Evolutionary conservation across 2,888 invertebrate genomes (phyloP), one percentile per base, ranked within the genome.

Genomic region (Lepidocyrtinus sp.): DNA sequence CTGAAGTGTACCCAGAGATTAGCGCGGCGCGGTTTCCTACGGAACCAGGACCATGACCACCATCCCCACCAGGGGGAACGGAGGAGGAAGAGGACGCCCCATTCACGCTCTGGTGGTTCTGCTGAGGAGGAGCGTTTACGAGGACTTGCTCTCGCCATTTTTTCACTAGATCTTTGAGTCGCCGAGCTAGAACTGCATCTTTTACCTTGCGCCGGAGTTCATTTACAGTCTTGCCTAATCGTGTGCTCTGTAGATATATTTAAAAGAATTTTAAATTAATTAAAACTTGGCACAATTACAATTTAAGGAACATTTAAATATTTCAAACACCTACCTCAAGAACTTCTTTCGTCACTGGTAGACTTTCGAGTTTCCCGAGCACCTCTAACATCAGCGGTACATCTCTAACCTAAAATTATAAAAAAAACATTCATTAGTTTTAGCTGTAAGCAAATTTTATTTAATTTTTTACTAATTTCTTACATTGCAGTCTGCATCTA

Each of bases 401-500:
- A 92, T 97, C 95, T 92, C 96, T 93, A 92, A 97, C 97, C 97
- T 97, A 90, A 71, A 81, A 81, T 2, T 50, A 46, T 67, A 46
- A 45, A 70, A 81, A 75, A 61, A 36, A 36, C n/a, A n/a, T 7
- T 19, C 64, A 27, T 21, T 55, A 1, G 45, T 15, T 27, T n/a
- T 27, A 55, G n/a, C n/a, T n/a, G n/a, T n/a, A n/a, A n/a, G n/a
- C n/a, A n/a, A n/a, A n/a, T n/a, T n/a, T n/a, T n/a, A n/a, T n/a
- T n/a, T n/a, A n/a, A n/a, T n/a, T n/a, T n/a, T n/a, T n/a, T n/a
- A 36, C 5, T 36, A 7, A 12, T 5, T 87, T 92, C 96, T 96
- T 95, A 97, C 97, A 96, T 97, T 96, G 93, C 97, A 96, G 92
- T 96, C 95, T 92, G 93, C 94, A 94, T 97, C 97, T 92, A 97